Evolutionary conservation across 2,113 vertebrate genomes (phyloP).

Genomic region (Pachycephala philippinensis): DNA sequence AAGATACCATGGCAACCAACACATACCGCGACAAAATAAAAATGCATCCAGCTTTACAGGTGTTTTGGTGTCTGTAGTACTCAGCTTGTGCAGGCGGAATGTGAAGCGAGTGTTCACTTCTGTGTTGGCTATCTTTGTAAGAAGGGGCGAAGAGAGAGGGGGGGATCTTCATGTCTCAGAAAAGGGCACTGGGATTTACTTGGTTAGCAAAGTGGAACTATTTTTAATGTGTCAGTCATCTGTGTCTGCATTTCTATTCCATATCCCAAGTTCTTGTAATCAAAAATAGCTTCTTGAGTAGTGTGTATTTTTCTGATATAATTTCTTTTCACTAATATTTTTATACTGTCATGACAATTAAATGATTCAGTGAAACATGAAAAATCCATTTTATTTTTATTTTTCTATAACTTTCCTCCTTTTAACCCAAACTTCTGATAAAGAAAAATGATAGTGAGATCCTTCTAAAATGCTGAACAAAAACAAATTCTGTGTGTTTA

Average conservation of each 20-base stretch:
- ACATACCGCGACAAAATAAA: neutral
- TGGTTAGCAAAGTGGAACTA: neutral
- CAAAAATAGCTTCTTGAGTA: neutral
- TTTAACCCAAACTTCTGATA: neutral
- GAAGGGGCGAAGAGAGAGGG: fast-evolving
- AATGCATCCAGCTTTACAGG: neutral
- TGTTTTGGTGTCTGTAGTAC: neutral
- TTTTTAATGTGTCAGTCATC: neutral
- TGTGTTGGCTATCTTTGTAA: fast-evolving
- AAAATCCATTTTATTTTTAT: neutral
- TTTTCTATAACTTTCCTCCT: neutral
- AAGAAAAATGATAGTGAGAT: neutral
- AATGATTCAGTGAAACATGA: neutral
- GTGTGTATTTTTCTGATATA: neutral
- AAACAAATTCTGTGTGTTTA: neutral
- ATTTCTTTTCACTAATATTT: neutral
- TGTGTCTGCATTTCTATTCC: neutral
- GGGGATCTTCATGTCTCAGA: neutral
- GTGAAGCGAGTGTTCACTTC: neutral
- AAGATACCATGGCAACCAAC: neutral
- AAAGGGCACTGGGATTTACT: neutral
- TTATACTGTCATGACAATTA: neutral
- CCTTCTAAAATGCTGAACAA: neutral
- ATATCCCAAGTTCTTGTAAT: neutral
- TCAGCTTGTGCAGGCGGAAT: neutral